Base-by-base conservation (phyloP, 2,888 invertebrate genomes). In the Pseudococcus viburni region DNA sequence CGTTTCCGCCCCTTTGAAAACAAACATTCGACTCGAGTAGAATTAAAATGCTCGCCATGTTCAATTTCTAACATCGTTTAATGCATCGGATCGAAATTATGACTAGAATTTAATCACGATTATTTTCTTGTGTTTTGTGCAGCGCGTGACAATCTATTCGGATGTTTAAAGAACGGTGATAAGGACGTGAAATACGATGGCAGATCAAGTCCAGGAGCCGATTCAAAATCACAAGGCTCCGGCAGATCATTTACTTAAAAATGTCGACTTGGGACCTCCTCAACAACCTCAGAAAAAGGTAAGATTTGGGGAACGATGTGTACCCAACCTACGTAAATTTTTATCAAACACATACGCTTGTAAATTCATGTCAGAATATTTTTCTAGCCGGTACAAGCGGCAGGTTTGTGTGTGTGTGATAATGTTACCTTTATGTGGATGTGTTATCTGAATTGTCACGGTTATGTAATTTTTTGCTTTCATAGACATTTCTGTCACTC, bases 1-100 rank as follows among this genome's bases (percentile, higher is more conserved):
- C 19, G 80, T 80, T 80, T 80, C 80, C 80, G 80, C 80, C 80
- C 80, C 80, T 80, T 80, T 80, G 33, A 73, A 33, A 73, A 73
- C 39, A 73, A 73, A 73, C 33, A 80, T 5, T 42, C 7, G 9
- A 8, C 42, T 80, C 7, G 39, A 73, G 12, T 73, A 1, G 68
- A 15, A 80, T 80, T 80, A 46, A 73, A 80, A 80, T 80, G 80
- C 42, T 17, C 12, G 42, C n/a, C n/a, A 42, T 39, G 19, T 42
- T 46, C 33, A 42, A 11, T 46, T 46, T 46, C 2, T 46, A 11
- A 1, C 12, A 46, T 46, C 12, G 46, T 12, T 46, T 11, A 5
- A 8, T 46, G 12, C 46, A 46, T 46, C n/a, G 26, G 26, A 33
- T 33, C 26, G 3, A 33, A 33, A 33, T 33, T 33, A 33, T 3